A percentile compares a stretch with the other conserved stretches of the same genome.
phyloP scores from a whole-genome alignment of 2,888 invertebrate species.

The Rotaria macrura region DNA sequence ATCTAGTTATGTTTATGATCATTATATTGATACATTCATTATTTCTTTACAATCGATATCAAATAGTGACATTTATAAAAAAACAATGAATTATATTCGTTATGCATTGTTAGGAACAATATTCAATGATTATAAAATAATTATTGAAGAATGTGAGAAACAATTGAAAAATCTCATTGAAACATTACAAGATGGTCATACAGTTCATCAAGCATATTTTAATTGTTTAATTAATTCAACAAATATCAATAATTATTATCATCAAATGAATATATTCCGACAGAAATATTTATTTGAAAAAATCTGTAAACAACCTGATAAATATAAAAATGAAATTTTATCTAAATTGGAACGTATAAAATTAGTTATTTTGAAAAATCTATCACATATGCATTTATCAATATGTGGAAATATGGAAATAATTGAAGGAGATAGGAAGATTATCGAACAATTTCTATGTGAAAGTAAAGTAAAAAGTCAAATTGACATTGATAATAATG shows the following conservation, averaged over 20 bases:
- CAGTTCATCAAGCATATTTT: neutral
- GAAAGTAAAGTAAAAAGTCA: neutral
- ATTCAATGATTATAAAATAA: neutral
- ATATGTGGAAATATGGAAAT: neutral
- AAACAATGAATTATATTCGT: neutral
- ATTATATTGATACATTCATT: neutral
- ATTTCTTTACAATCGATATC: neutral
- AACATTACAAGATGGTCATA: neutral
- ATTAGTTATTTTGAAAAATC: neutral
- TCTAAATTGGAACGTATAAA: neutral
- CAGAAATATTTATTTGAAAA: neutral
- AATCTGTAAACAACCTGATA: neutral
- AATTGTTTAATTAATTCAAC: neutral
- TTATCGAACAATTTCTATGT: neutral
- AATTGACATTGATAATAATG: neutral
- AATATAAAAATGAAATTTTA: neutral
- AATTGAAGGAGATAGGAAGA: neutral
- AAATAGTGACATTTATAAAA: neutral
- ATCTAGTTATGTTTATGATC: neutral
- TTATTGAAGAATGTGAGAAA: slow-evolving; percentile 22
- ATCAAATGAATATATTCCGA: neutral
- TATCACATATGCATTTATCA: neutral
- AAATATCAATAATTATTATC: neutral
- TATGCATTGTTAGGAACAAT: neutral
- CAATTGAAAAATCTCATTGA: neutral